These are phyloP conservation scores for Tadarida brasiliensis DNA, from an alignment of 2,797 vertebrate species.

Conservation along the genomic window DNA sequence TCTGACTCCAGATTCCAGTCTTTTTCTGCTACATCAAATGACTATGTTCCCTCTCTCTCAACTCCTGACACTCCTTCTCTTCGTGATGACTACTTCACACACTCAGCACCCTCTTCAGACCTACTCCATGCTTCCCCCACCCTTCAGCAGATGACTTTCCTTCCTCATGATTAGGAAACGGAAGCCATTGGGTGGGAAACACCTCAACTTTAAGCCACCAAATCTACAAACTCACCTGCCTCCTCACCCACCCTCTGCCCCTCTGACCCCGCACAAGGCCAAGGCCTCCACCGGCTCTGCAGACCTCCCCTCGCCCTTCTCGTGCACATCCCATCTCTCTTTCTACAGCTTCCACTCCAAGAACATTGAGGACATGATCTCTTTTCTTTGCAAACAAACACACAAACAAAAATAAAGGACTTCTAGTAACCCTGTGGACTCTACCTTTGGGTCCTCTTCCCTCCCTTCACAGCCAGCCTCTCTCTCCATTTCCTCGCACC, in stretches of 20 bases:
- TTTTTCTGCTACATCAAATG: neutral
- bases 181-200: neutral
- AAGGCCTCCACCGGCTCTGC: neutral
- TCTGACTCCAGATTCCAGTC: neutral
- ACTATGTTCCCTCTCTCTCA: neutral
- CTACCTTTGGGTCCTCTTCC: neutral
- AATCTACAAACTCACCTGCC: neutral
- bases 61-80: neutral
- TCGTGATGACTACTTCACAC: neutral
- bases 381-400: neutral
- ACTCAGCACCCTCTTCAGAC: neutral
- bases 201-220: neutral
- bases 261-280: neutral
- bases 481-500: too few species aligned
- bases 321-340: neutral
- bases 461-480: neutral
- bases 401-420: neutral
- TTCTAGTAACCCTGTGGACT: neutral
- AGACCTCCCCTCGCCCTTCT: neutral
- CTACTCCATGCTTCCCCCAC: neutral
- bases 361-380: neutral
- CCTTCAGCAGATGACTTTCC: neutral
- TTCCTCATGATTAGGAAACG: neutral
- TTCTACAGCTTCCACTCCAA: neutral
- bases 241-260: neutral